Evolutionary conservation across 2,888 invertebrate species (phyloP), one percentile per base, ranked within the genome.

Genomic region (Cephus pygmeus): DNA sequence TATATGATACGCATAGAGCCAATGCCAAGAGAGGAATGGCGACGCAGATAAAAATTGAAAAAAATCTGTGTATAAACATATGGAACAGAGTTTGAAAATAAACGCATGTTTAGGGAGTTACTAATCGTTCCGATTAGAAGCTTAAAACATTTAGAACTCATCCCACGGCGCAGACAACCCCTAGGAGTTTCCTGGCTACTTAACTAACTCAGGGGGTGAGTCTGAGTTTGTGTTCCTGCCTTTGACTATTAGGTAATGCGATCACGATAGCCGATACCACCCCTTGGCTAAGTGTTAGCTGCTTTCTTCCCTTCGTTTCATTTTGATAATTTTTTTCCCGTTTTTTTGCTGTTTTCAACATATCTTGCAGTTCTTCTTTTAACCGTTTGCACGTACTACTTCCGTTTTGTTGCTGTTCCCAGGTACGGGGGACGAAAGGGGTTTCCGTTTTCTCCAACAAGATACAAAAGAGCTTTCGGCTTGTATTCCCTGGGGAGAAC

Each of bases 401-500:
- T 56, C 23, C 23, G 56, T 9, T 56, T 23, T 56, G 9, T 23
- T 56, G 23, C 6, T 23, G 56, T 56, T 23, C 56, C 23, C 0
- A 9, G 1, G 15, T 23, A 56, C 1, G 56, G 23, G 23, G 56
- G 23, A 2, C 56, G 23, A 56, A 56, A 56, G 56, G 56, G 56
- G 56, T 56, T 56, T 56, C 56, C 56, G 56, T 56, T 71, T 31
- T 34, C 73, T 74, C 36, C 68, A 73, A 23, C 15, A 76, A 36
- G 40, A 35, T 69, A 73, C n/a, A 80, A 81, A 78, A 83, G 77
- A 84, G 81, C 82, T 79, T 77, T 82, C 79, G 82, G 76, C 77
- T 79, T 76, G 79, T 76, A 76, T 76, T 82, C 85, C 81, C 83
- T 11, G 6, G 83, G 83, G 82, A 83, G 79, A 76, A 78, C 75